Base-by-base conservation (phyloP, 2,797 vertebrate species). In the Anableps anableps region DNA sequence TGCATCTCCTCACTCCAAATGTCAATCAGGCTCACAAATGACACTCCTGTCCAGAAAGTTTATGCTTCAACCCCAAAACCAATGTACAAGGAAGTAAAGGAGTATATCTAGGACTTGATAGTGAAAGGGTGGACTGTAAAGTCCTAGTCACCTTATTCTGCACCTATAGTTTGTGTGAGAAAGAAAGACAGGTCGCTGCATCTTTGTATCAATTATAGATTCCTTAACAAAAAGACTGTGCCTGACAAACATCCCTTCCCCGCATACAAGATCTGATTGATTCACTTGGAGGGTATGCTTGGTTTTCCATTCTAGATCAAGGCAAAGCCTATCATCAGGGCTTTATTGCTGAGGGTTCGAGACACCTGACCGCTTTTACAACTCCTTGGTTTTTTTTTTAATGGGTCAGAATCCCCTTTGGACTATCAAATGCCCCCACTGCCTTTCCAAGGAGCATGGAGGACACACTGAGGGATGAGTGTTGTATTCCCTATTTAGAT, bases 371-470 rank as follows among this genome's bases (percentile, higher is more conserved):
- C 1, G 41, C 41, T 1, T 78, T 72, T 29, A 78, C n/a, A 2
- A 72, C 66, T 1, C 76, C 77, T 0, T 73, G 77, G 77, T 53
- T 51, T 0, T n/a, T 79, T 0, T 72, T 73, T 9, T 29, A 72
- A 17, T 79, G 78, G 71, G 53, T 79, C 0, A 50, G 78, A 4
- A 79, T 79, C 10, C 78, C 78, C 1, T 79, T 74, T 29, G 71
- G 78, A 1, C 6, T 79, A 1, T 79, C 77, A 0, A 79, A 73
- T 2, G 77, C 43, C 0, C 77, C 58, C 3, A 68, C 80, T 6
- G 72, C 83, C 0, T 84, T 84, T 14, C 78, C 80, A 13, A 16
- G 48, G 21, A 74, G 78, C 21, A 86, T 74, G 75, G 79, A 81
- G 8, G 73, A 62, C 1, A 45, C 68, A 1, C 1, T 85, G 0